Conservation (phyloP, 2,888 invertebrate genomes). For the Acleris laterana region DNA sequence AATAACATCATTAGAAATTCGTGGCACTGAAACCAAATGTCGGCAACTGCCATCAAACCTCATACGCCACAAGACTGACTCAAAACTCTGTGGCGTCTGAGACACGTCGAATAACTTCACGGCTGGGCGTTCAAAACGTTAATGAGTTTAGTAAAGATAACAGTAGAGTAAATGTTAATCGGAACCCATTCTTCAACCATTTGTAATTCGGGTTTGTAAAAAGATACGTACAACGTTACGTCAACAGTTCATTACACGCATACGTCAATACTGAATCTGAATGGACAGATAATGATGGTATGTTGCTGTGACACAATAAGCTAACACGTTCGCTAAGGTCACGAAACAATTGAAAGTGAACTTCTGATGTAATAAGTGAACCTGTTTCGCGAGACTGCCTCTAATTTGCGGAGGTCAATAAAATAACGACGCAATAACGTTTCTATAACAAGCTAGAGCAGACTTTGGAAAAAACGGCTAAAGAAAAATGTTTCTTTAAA, state of each 20-base stretch:
- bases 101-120: no score
- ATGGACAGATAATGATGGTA: no score
- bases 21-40: no score
- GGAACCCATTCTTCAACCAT: background rate
- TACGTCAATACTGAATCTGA: no score
- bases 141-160: background rate
- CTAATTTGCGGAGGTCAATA: conserved; percentile 56
- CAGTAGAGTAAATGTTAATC: background rate
- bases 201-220: background rate
- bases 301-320: background rate
- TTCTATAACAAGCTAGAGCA: conserved; percentile 18
- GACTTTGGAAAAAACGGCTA: background rate
- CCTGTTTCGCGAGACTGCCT: conserved; percentile 61
- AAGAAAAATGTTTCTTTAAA: no score
- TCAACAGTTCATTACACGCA: no score
- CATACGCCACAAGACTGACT: no score
- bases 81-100: no score
- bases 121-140: no score
- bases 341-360: conserved; percentile 68
- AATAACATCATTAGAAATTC: no score
- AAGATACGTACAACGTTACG: no score
- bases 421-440: background rate
- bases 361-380: conserved; percentile 74
- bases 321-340: conserved; percentile 15
- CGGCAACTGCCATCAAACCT: no score